Percentiles rank a stretch among this genome's conserved stretches.
phyloP scores from a whole-genome alignment of 1,140 invertebrate genomes.

The Drosophila tsacasi region DNA sequence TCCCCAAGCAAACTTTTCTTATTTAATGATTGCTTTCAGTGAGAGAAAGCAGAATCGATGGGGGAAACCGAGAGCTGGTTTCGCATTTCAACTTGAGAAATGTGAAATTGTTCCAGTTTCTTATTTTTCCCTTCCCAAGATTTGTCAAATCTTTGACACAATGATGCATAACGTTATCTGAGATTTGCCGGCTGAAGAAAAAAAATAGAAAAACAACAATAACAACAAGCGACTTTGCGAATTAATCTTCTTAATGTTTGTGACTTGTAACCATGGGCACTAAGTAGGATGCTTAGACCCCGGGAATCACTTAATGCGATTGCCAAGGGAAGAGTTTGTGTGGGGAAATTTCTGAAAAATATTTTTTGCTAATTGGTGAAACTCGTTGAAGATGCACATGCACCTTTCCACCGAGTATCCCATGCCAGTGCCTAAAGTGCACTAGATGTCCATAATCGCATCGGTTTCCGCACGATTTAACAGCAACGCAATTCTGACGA shows the following conservation, averaged over 20 bases:
- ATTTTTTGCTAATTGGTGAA: constrained; percentile 56
- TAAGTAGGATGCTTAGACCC: constrained; percentile 64
- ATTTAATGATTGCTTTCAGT: constrained; percentile 78
- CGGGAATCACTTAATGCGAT: constrained; percentile 78
- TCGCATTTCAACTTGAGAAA: constrained; percentile 69
- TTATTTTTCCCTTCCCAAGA: constrained; percentile 53
- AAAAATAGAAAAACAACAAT: constrained; percentile 23
- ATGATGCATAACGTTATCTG: constrained; percentile 83
- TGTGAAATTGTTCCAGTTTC: constrained; percentile 71
- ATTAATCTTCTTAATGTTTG: constrained; percentile 84
- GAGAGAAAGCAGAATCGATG: constrained; percentile 30
- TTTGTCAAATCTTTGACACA: constrained; percentile 80
- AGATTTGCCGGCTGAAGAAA: constrained; percentile 51
- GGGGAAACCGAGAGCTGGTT: constrained; percentile 41
- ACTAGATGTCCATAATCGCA: constrained; percentile 72
- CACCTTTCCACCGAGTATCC: constrained; percentile 6
- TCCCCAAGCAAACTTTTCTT: constrained; percentile 36
- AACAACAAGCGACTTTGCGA: constrained; percentile 69
- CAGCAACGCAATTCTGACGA: constrained; percentile 65
- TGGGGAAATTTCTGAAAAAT: not conserved
- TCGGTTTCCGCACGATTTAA: constrained; percentile 83
- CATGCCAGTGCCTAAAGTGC: constrained; percentile 7
- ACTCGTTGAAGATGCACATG: constrained; percentile 29
- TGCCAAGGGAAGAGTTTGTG: constrained; percentile 29
- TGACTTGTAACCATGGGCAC: constrained; percentile 42